Evolutionary conservation across 2,888 invertebrate genomes (phyloP), one percentile per base, ranked within the genome.

Genomic region (Xylota segnis): DNA sequence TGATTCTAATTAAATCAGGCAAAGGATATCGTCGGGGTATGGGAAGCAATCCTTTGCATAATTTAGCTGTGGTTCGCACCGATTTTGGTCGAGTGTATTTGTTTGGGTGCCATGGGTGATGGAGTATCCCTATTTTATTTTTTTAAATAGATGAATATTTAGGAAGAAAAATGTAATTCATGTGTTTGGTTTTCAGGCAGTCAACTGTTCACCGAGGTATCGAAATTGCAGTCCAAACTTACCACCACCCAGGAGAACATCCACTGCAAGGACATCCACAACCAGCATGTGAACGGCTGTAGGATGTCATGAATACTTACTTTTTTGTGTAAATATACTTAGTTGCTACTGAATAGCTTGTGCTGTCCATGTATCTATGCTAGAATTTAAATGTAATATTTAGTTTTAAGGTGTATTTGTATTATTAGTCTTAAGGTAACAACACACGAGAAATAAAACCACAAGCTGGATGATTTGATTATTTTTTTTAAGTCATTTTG

Each of bases 161-260:
- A 6, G 3, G 5, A 23, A 23, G 3, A 43, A 32, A 37, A 5
- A 32, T 52, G 50, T 68, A 23, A 14, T 68, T 40, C 45, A 37
- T 79, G 63, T 75, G 16, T 61, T 82, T 76, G 47, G 83, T 76
- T 88, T 89, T 58, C 82, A 92, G 92, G 92, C 90, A 71, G 89
- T 92, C 58, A 90, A 90, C 86, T 92, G 91, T 83, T 89, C 91
- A 47, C 88, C 90, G 16, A 90, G 90, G 71, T 91, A 91, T 87
- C 89, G 89, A 83, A 90, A 90, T 87, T 90, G 90, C 84, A 88
- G 14, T 14, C 40, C 90, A 87, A 90, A 91, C 83, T 88, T 91
- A 83, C 91, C 92, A 68, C 90, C 91, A 4, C 90, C 90, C n/a
- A 89, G 91, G 16, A 90, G 90, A 84, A 90, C 91, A 40, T 92